Evolutionary conservation across 2,888 invertebrate species (phyloP).

Genomic region (Hoplodrina blanda): DNA sequence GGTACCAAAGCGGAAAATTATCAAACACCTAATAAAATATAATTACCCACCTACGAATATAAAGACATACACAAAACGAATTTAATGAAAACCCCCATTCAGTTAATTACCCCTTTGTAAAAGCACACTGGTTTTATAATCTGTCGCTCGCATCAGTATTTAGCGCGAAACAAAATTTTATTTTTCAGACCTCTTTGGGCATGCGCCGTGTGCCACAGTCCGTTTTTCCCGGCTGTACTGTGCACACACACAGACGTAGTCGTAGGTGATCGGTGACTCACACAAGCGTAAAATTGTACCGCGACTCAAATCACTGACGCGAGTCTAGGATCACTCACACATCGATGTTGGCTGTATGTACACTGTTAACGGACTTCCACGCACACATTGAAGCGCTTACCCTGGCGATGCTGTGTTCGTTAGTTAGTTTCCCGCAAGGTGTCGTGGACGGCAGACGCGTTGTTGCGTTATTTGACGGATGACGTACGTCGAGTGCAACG

Average conservation of each 20-base stretch:
- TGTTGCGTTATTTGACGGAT: constrained; percentile 38
- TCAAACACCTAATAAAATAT: constrained; percentile 59
- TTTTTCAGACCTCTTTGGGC: constrained; percentile 74
- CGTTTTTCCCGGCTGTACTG: constrained; percentile 75
- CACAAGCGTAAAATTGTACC: constrained; percentile 68
- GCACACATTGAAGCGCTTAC: constrained; percentile 76
- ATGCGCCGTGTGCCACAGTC: constrained; percentile 74
- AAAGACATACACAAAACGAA: constrained; percentile 56
- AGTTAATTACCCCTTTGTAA: constrained; percentile 67
- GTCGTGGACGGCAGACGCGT: constrained; percentile 56
- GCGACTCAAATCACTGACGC: constrained; percentile 77
- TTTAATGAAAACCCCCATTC: constrained; percentile 67
- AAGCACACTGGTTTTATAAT: constrained; percentile 71
- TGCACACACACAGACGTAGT: constrained; percentile 71
- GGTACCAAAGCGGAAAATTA: constrained; percentile 43
- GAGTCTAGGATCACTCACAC: constrained; percentile 78
- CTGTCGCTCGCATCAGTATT: constrained; percentile 75
- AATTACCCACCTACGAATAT: constrained; percentile 14
- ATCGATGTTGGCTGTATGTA: constrained; percentile 54
- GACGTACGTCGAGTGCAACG: constrained; percentile 58
- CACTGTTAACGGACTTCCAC: constrained; percentile 67
- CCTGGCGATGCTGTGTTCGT: constrained; percentile 82
- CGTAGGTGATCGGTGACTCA: constrained; percentile 78
- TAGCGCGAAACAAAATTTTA: constrained; percentile 80
- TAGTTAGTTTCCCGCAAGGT: constrained; percentile 74